Evolutionary conservation across 2,113 vertebrate species (phyloP).

Genomic region (Pangasianodon hypophthalmus): DNA sequence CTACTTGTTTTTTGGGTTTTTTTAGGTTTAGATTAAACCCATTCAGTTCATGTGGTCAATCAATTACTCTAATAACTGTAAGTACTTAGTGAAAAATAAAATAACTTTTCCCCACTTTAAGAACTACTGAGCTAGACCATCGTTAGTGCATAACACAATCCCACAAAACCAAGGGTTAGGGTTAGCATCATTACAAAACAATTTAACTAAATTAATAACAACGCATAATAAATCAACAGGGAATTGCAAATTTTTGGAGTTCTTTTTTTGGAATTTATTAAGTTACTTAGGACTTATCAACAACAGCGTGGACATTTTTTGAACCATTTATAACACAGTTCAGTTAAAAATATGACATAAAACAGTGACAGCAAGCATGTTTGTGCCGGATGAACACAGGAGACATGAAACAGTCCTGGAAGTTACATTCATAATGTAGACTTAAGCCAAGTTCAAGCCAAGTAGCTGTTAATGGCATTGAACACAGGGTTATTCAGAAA

Average conservation of each 20-base stretch:
- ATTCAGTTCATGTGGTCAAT: background rate
- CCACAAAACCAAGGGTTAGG: background rate
- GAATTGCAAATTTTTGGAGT: too few relatives aligned
- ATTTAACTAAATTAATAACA: background rate
- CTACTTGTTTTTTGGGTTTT: background rate
- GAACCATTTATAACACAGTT: background rate
- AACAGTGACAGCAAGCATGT: background rate
- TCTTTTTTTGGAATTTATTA: too few relatives aligned
- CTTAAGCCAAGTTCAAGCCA: background rate
- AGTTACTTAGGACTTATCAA: background rate
- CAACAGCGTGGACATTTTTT: background rate
- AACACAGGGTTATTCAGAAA: background rate
- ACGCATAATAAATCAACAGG: background rate
- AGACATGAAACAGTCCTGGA: background rate
- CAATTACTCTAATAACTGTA: background rate
- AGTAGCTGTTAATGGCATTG: background rate
- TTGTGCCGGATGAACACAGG: background rate
- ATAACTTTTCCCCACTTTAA: background rate
- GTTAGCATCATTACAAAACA: background rate
- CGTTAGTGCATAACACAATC: background rate
- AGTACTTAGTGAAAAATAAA: background rate
- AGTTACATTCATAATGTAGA: background rate
- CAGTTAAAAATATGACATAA: background rate
- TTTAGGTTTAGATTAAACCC: background rate
- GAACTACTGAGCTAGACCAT: background rate